A percentile compares a stretch with the other conserved stretches of the same genome.
Conservation (phyloP, 1,140 invertebrate genomes). For the Scaptomyza montana region DNA sequence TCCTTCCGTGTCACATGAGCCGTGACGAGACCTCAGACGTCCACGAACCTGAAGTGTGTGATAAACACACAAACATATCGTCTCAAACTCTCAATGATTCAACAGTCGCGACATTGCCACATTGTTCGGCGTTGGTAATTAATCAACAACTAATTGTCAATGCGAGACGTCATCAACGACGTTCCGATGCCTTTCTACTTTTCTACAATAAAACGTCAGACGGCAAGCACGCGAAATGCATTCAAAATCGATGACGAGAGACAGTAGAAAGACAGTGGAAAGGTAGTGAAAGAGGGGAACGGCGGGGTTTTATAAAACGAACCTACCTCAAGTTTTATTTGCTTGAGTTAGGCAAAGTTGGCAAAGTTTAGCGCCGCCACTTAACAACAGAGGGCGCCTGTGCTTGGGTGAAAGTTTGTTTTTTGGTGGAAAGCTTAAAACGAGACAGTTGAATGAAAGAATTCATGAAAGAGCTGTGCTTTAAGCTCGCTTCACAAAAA, state of each 20-base stretch:
- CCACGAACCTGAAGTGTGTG: conserved; percentile 30
- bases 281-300: not conserved
- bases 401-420: conserved; percentile 17
- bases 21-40: conserved; percentile 30
- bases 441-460: conserved; percentile 46
- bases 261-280: not conserved
- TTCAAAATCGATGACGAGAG: conserved; percentile 51
- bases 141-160: conserved; percentile 74
- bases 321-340: conserved; percentile 63
- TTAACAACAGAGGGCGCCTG: conserved; percentile 48
- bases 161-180: conserved; percentile 37
- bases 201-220: conserved; percentile 27
- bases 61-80: conserved; percentile 16
- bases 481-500: conserved; percentile 31
- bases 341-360: conserved; percentile 47
- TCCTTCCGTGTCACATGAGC: conserved; percentile 52
- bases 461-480: not conserved
- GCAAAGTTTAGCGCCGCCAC: conserved; percentile 1
- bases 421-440: conserved; percentile 5
- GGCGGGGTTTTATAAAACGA: conserved; percentile 17
- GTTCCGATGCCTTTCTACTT: conserved; percentile 33
- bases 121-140: conserved; percentile 59
- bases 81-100: not conserved
- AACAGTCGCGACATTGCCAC: conserved; percentile 61
- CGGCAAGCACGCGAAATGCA: conserved; percentile 58